Evolutionary conservation across 1,140 invertebrate species (phyloP), one percentile per base, ranked within the genome.

Genomic region (Asbolus verrucosus): DNA sequence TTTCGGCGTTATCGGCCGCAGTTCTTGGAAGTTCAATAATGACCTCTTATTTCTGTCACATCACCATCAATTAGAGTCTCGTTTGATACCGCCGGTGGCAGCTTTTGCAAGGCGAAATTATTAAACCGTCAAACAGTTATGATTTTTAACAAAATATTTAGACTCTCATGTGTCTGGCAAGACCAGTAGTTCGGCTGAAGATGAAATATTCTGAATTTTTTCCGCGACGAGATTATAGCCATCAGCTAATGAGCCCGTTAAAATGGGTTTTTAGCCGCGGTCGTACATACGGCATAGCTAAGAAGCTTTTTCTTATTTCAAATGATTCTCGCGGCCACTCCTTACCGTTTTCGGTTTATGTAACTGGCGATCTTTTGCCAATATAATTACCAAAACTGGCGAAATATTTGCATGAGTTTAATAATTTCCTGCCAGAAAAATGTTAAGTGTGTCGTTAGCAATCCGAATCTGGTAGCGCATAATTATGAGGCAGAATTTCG

Each of bases 391-490:
- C 21, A 54, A 54, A 54, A 54, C 46, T 54, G 46, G 19, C 21
- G 11, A 54, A 54, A 54, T 54, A 54, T 54, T 54, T 15, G 46
- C 46, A 27, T 54, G 19, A 13, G 46, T 54, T 54, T 27, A 27
- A 54, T 54, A 54, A 54, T 54, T 54, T 54, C 46, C 46, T 54
- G 46, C 19, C 19, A 6, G 21, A 54, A 54, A 54, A 54, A 54
- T 54, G 24, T 54, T 54, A 54, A 54, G 46, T 54, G 46, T 54
- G 46, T 54, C 46, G 46, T 54, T 54, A 54, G 46, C 46, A 18
- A 54, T 54, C 46, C 11, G 46, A 54, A 54, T 24, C 46, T 54
- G 46, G 46, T 54, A 54, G 46, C 46, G 46, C 46, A 54, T 54
- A 54, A 54, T 54, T 54, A 54, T 27, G 46, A 46, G 46, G 46